Percentiles rank a stretch among this genome's conserved stretches.
Conservation (phyloP, 2,888 invertebrate species). For the Autographa pulchrina region DNA sequence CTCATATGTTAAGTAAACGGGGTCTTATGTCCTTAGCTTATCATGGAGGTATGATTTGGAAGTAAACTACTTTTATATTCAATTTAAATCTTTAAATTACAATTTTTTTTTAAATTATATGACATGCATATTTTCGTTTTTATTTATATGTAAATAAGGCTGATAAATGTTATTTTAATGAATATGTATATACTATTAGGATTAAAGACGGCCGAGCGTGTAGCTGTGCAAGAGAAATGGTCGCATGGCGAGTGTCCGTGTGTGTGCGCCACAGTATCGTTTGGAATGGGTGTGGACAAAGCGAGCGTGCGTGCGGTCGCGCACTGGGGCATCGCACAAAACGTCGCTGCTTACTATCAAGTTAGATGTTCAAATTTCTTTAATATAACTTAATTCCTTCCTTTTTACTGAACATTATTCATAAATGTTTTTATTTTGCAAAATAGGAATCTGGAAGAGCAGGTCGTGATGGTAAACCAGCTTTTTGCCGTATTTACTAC, state of each 20-base stretch:
- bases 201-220: constrained; percentile 92
- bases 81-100: not conserved
- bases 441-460: constrained; percentile 97
- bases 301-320: constrained; percentile 98
- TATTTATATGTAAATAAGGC: not conserved
- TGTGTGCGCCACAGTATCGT: constrained; percentile 99
- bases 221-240: constrained; percentile 97
- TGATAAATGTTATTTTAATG: not conserved
- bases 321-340: constrained; percentile 99
- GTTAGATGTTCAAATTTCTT: constrained; percentile 64
- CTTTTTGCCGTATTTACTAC: constrained; percentile 98
- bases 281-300: constrained; percentile 99
- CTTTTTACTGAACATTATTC: not conserved
- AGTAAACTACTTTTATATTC: constrained; percentile 9
- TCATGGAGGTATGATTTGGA: constrained; percentile 92
- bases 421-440: constrained; percentile 10
- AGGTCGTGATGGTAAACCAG: constrained; percentile 97
- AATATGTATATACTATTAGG: constrained; percentile 77
- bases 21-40: constrained; percentile 95
- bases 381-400: too few relatives aligned
- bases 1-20: constrained; percentile 92
- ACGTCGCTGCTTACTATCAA: constrained; percentile 97
- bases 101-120: not conserved
- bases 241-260: constrained; percentile 96
- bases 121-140: not conserved